Percentiles rank a stretch among this genome's conserved stretches.
Conservation (phyloP, 1,140 invertebrate species). For the Macrostomum lignano region DNA sequence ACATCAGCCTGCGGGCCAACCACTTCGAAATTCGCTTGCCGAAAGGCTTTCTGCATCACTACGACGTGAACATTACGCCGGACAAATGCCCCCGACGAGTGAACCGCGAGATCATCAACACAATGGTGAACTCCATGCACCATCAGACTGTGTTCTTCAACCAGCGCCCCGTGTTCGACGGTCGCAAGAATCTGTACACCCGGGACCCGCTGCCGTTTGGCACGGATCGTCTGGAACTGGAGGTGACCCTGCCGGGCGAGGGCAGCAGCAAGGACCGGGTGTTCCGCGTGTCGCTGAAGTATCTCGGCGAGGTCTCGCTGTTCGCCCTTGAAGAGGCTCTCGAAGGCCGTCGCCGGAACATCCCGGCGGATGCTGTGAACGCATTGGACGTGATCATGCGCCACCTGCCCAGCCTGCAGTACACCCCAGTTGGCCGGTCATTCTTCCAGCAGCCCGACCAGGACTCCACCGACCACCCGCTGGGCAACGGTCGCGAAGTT, state of each 20-base stretch:
- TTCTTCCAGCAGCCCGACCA: conserved; percentile 95
- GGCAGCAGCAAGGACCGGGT: conserved; percentile 90
- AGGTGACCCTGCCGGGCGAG: conserved; percentile 80
- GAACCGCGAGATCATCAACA: conserved; percentile 92
- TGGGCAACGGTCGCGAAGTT: conserved; percentile 89
- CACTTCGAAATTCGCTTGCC: conserved; percentile 99
- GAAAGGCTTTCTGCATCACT: conserved; percentile 74
- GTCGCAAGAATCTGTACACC: conserved; percentile 84
- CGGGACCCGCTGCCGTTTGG: conserved; percentile 81
- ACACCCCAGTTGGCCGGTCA: conserved; percentile 88
- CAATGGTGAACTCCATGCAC: conserved; percentile 76
- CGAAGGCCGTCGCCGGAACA: conserved; percentile 52
- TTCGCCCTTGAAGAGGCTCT: conserved; percentile 84
- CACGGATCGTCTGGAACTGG: conserved; percentile 70
- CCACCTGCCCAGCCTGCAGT: conserved; percentile 94
- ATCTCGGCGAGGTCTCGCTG: conserved; percentile 76
- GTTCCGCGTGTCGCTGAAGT: conserved; percentile 94
- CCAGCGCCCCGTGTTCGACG: conserved; percentile 86
- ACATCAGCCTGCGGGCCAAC: conserved; percentile 77
- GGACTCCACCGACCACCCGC: conserved; percentile 86
- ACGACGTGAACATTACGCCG: conserved; percentile 89
- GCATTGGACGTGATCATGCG: conserved; percentile 96
- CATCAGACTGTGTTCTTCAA: conserved; percentile 84
- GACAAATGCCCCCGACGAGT: conserved; percentile 97
- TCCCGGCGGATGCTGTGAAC: conserved; percentile 84